Evolutionary conservation across 2,113 vertebrate genomes (phyloP).

Genomic region (Elachura formosa): DNA sequence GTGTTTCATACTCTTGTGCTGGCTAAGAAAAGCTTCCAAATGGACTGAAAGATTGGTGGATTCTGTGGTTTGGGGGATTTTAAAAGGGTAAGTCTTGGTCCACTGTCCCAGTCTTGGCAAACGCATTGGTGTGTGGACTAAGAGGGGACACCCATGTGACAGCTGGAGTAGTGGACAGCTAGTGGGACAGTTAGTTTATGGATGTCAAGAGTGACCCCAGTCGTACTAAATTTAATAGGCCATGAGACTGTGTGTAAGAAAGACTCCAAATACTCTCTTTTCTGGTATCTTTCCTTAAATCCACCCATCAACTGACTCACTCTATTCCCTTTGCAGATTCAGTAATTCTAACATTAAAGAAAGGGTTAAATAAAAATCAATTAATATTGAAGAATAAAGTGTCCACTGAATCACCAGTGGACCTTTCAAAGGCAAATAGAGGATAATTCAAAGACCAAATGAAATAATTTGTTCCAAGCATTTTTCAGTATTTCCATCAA

Average conservation of each 20-base stretch:
- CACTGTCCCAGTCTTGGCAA: too few relatives aligned
- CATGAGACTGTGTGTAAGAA: background rate
- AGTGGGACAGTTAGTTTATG: background rate
- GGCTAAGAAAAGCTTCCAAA: background rate
- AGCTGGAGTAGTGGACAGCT: background rate
- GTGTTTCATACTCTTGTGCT: background rate
- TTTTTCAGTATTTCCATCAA: background rate
- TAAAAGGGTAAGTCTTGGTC: background rate
- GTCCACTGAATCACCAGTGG: background rate
- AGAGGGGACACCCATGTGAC: background rate
- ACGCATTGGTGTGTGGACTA: accelerated
- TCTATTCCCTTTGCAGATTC: background rate
- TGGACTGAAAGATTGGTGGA: background rate
- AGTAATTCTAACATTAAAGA: background rate
- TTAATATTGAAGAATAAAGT: background rate
- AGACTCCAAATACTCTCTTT: background rate
- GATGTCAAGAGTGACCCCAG: background rate
- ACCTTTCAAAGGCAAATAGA: background rate
- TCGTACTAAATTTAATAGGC: background rate
- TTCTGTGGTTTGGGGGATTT: background rate
- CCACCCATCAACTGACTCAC: background rate
- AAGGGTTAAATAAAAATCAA: background rate
- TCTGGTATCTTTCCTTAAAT: background rate
- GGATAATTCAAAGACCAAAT: background rate
- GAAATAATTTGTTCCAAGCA: background rate